Evolutionary conservation across 53 echinoderm and acorn worm genomes (phyloP), one percentile per base, ranked within the genome.

Genomic region (Antedon mediterranea): DNA sequence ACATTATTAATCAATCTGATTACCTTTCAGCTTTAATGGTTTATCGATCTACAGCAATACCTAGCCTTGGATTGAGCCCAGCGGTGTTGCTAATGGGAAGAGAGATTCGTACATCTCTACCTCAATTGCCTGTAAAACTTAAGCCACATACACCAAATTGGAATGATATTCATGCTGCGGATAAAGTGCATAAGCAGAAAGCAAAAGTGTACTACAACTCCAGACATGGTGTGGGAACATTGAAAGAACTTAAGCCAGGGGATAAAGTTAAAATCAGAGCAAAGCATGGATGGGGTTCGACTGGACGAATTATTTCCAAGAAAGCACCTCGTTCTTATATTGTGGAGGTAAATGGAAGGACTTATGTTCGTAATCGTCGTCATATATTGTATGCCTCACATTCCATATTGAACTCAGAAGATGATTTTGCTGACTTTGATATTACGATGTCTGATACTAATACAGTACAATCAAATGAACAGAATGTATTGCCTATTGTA

Each of bases 171-270:
- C 37, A 37, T 6, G 37, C 37, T 8, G 57, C 57, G 2, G 57
- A 57, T 57, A 18, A 18, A 11, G 3, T 23, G 23, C 1, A 57
- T 57, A 57, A 57, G 57, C 57, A 26, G 26, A 57, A 57, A 18
- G 57, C 2, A 2, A 23, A 57, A 57, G 20, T 11, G 57, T 76
- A 75, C 57, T 82, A 71, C 0, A 82, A 76, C 34, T 34, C 75
- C 4, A 82, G 82, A 42, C 76, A 76, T 28, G 82, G 82, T 30
- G 82, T 71, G 20, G 34, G 37, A 70, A 28, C 71, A 13, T 76
- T 76, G 23, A 34, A 73, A 57, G 82, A 43, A 41, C 33, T 82
- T 57, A 75, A 76, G 5, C 29, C 44, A 32, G 75, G 82, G 32
- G 82, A 76, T 73, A 27, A 30, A 43, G 82, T 82, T 4, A 30